These are phyloP conservation scores for Grantiella picta DNA, from an alignment of 2,113 vertebrate species.

Conservation along the genomic window DNA sequence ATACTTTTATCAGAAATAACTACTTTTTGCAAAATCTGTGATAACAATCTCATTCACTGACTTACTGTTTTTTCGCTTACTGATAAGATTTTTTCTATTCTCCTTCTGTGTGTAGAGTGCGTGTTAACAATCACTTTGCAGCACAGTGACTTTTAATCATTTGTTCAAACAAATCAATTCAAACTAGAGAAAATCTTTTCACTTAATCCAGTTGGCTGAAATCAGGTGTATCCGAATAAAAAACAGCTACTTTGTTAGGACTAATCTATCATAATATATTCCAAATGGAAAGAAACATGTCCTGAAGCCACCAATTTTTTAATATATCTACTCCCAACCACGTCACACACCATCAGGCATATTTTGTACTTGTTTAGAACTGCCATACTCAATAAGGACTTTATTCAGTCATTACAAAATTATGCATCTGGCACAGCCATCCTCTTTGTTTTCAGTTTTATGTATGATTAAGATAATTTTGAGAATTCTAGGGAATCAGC, in stretches of 20 bases:
- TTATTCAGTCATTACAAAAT: not conserved
- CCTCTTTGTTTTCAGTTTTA: not conserved
- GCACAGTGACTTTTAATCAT: not conserved
- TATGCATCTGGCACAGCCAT: not conserved
- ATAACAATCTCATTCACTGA: not conserved
- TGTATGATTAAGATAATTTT: not conserved
- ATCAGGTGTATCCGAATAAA: not conserved
- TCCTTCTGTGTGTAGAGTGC: not conserved
- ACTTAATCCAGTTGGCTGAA: not conserved
- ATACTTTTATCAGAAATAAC: not conserved
- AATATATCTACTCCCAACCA: not conserved
- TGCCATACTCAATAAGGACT: not conserved
- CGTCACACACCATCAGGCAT: not conserved
- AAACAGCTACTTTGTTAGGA: not conserved
- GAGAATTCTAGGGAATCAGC: not conserved
- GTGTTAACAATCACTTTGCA: not conserved
- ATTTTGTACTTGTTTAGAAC: not conserved
- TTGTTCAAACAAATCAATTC: not conserved
- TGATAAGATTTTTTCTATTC: not conserved
- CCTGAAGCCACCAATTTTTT: not conserved
- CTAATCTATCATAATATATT: not conserved
- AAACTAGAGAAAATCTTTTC: not conserved
- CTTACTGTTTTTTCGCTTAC: not conserved
- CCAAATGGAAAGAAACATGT: not conserved
- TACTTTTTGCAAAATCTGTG: not conserved